Base-by-base conservation (phyloP, 2,797 vertebrate genomes). In the Salmo trutta region DNA sequence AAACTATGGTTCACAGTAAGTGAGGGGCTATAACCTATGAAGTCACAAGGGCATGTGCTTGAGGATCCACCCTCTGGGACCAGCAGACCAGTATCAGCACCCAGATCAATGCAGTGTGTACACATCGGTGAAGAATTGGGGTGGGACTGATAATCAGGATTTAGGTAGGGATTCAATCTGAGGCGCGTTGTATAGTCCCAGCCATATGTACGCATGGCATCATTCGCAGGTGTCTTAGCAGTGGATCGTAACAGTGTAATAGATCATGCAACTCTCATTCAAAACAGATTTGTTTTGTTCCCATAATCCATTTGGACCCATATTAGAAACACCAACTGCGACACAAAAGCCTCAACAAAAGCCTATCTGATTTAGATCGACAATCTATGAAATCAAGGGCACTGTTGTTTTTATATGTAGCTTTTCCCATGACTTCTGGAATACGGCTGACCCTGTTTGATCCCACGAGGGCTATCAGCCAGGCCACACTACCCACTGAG, bases 351-450 rank as follows among this genome's bases (percentile, higher is more conserved):
- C n/a, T n/a, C 54, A 56, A 56, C 54, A 56, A n/a, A 66, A 66
- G 36, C 10, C 41, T 41, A 84, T 84, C 77, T 78, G 73, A 15
- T 33, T 33, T 24, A 76, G 79, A 89, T 87, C 75, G 27, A 81
- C 77, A 82, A 85, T 84, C 82, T 84, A 88, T 83, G 75, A 83
- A 80, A 82, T 79, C 77, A 82, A 59, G 75, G 47, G 27, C 79
- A 70, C 0, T 80, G 74, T 73, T 85, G 19, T 82, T 71, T 79
- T 85, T 67, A 29, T 2, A 67, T 36, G 29, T 67, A 67, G 81
- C 76, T 69, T 79, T 94, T 94, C 93, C 91, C 92, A 94, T 90
- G 92, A 92, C 92, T 93, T 86, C 84, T 90, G 83, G 86, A 86
- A 91, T 87, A 82, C 86, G 86, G 83, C 76, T 91, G 91, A 93